These are phyloP conservation scores for Salvelinus alpinus DNA, from an alignment of 2,113 vertebrate species.

Conservation along the genomic window DNA sequence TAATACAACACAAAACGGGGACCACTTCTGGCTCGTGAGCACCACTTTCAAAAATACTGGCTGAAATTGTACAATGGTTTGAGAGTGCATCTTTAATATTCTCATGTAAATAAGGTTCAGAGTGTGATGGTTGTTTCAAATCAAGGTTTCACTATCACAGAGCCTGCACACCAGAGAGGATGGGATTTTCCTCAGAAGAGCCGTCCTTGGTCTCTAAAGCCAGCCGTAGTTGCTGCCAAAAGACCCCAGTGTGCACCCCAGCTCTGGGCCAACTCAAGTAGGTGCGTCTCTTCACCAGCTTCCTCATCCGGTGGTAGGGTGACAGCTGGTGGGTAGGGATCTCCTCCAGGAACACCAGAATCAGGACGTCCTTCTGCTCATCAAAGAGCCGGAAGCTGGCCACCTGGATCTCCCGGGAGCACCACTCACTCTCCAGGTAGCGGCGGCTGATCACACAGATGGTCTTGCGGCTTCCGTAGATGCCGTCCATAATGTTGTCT, in stretches of 20 bases:
- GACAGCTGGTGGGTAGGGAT: constrained; percentile 65
- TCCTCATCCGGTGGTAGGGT: constrained; percentile 71
- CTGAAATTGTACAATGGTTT: no score
- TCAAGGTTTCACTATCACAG: not conserved
- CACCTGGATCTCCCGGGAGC: constrained; percentile 77
- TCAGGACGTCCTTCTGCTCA: constrained; percentile 63
- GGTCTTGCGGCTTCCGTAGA: constrained; percentile 76
- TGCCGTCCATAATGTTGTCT: no score
- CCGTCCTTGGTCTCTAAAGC: constrained; percentile 55
- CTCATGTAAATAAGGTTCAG: no score
- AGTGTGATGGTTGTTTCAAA: no score
- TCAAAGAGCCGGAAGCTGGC: constrained; percentile 78
- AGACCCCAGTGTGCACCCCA: constrained; percentile 47
- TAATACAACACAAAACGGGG: no score
- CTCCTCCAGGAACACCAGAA: constrained; percentile 65
- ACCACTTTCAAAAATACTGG: no score
- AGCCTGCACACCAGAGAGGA: constrained; percentile 15
- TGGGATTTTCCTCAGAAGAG: not conserved
- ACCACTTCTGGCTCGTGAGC: no score
- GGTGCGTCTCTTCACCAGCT: constrained; percentile 66
- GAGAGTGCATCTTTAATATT: no score
- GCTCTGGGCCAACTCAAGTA: constrained; percentile 71
- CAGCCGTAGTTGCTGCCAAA: constrained; percentile 74
- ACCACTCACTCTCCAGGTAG: constrained; percentile 77
- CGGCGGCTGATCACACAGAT: constrained; percentile 73